Base-by-base conservation (phyloP, 2,113 vertebrate genomes). In the Poeciliopsis retropinna region DNA sequence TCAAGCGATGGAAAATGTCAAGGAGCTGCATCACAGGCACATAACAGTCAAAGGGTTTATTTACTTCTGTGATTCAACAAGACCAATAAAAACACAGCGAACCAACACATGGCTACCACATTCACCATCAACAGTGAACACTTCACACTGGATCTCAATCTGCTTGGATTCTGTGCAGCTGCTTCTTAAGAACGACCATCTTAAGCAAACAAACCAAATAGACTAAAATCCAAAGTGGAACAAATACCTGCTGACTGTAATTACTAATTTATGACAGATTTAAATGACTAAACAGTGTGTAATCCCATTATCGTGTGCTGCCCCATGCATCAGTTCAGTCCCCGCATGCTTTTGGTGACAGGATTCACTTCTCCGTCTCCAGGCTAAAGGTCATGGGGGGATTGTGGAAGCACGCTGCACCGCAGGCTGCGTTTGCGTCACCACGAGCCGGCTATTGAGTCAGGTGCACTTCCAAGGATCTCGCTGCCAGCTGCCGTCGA, bases 381-480 rank as follows among this genome's bases (percentile, higher is more conserved):
- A 75, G 88, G 85, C 70, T 80, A 92, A 91, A 93, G 93, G 89
- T 92, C 88, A 81, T 12, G 41, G 74, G 64, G 72, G 87, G 90
- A 88, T 92, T 92, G 85, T 72, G 75, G 86, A 72, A 85, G 84
- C 86, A 70, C 34, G 57, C 87, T 79, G 87, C 1, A 72, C 79
- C 78, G 73, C 80, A 78, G 83, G 83, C 88, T 76, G 77, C 32
- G 32, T 79, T 94, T 90, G 90, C 90, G 82, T 93, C 93, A 94
- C 71, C 44, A 44, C 25, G 69, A 80, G 77, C 74, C 6, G 34
- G 37, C 37, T 67, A 85, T 79, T 86, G 91, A 89, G 83, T 94
- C 91, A 92, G 92, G 93, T 93, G 89, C 88, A 73, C 84, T 88
- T 84, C 75, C 80, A 87, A 87, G 86, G 88, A 91, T 90, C 88